These are phyloP conservation scores for Bombus pascuorum DNA, from an alignment of 1,140 invertebrate species.

Conservation along the genomic window DNA sequence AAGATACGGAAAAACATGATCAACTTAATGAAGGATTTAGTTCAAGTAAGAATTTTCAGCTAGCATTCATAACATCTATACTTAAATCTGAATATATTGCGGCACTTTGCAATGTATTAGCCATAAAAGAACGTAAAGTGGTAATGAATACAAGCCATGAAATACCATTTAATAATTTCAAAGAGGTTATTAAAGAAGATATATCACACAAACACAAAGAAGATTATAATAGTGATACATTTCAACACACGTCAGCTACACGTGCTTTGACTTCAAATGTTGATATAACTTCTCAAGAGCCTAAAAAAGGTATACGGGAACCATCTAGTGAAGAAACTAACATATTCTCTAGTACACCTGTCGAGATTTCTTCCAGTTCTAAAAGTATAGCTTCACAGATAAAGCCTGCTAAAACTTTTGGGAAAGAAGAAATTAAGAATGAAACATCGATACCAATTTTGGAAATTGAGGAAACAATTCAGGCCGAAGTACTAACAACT, in stretches of 20 bases:
- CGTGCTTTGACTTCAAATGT: constrained; percentile 18
- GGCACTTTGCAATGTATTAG: constrained; percentile 89
- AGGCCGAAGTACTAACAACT: constrained; percentile 78
- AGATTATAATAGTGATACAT: background rate
- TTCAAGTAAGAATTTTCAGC: constrained; percentile 53
- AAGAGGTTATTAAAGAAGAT: constrained; percentile 30
- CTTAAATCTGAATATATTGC: constrained; percentile 87
- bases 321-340: constrained; percentile 15
- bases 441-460: constrained; percentile 61
- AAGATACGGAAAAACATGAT: background rate
- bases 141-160: constrained; percentile 85
- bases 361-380: constrained; percentile 36
- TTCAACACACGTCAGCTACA: constrained; percentile 21
- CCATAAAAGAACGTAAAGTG: constrained; percentile 86
- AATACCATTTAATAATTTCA: constrained; percentile 49
- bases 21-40: constrained; percentile 51
- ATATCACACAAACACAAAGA: constrained; percentile 1
- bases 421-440: constrained; percentile 68
- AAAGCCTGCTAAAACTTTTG: constrained; percentile 76
- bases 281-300: constrained; percentile 5
- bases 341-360: background rate
- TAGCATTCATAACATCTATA: constrained; percentile 84
- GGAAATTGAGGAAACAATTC: constrained; percentile 77
- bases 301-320: constrained; percentile 32
- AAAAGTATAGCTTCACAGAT: constrained; percentile 72